Base-by-base conservation (phyloP, 2,888 invertebrate species). In the Agapostemon virescens region DNA sequence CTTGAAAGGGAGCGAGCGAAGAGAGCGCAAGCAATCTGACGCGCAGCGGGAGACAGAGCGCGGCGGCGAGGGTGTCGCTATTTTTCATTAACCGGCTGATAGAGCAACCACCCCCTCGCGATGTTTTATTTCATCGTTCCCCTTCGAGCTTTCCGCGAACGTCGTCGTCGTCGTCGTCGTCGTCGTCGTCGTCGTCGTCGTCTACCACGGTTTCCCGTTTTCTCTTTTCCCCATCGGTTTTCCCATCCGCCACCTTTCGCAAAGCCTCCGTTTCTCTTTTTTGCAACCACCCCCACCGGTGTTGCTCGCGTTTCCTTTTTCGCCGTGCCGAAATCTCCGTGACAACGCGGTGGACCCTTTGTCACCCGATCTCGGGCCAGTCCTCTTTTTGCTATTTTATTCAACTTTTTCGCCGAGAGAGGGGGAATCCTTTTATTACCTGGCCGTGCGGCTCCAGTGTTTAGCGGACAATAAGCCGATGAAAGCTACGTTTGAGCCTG, bases 61-160 rank as follows among this genome's bases (percentile, higher is more conserved):
- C 83, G 71, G 69, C 80, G 66, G 82, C 26, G 85, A 88, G 89
- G 87, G 88, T 89, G 89, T 90, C 88, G 89, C 90, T 90, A 91
- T 91, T 91, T 91, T 91, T 91, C 91, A 91, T 91, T 91, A 91
- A 90, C 91, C 89, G 86, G 77, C 86, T 88, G 89, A 91, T 91
- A 87, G 86, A 88, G 88, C 87, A 85, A 79, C 81, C 67, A 78
- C 77, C 68, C 84, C 77, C 63, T 61, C 81, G 74, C 85, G 79
- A 84, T 86, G 84, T 87, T 89, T 87, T 89, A 86, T 88, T 88
- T 85, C 81, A 79, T 84, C 78, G 80, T 55, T 23, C 49, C 68
- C 61, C 61, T 55, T 69, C 68, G 68, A 70, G 71, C 76, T 66
- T 33, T 38, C 26, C 11, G 9, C 74, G 17, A 11, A 13, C 36